Conservation (phyloP, 64 coral and sea anemone genomes). For the Cladopsammia gracilis region DNA sequence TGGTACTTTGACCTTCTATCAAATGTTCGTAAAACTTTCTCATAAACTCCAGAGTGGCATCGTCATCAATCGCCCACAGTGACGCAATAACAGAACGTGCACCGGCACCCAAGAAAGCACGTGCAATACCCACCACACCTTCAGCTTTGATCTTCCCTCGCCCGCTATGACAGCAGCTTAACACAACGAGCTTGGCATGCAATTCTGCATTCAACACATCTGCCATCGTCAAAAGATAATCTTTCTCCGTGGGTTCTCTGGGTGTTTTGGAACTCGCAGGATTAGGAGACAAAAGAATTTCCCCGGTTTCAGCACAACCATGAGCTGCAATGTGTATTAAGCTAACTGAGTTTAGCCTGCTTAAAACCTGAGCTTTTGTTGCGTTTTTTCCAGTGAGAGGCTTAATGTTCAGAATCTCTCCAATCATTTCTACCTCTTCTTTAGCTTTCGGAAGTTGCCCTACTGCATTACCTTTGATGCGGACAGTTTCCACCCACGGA, state of each 20-base stretch:
- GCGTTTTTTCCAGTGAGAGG: not conserved
- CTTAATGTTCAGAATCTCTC: not conserved
- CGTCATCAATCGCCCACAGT: constrained; percentile 21
- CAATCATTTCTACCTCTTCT: too few relatives aligned
- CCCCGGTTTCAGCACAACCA: too few relatives aligned
- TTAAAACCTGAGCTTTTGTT: too few relatives aligned
- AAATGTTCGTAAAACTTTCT: constrained; percentile 26
- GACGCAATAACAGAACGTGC: constrained; percentile 33
- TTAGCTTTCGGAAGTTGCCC: not conserved
- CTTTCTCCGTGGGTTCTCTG: not conserved
- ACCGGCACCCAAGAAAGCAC: not conserved
- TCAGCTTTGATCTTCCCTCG: constrained; percentile 27
- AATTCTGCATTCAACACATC: not conserved
- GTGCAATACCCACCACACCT: constrained; percentile 16
- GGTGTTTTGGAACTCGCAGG: not conserved
- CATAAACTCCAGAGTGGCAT: constrained; percentile 32
- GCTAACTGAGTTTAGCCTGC: too few relatives aligned
- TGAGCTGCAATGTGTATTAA: too few relatives aligned
- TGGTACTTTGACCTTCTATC: not conserved
- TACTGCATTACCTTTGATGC: not conserved
- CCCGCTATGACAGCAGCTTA: constrained; percentile 39
- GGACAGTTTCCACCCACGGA: not conserved
- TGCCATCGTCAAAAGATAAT: not conserved
- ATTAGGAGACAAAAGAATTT: not conserved
- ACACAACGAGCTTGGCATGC: not conserved